Evolutionary conservation across 2,113 vertebrate genomes (phyloP).

Genomic region (Pelecanoides urinatrix): DNA sequence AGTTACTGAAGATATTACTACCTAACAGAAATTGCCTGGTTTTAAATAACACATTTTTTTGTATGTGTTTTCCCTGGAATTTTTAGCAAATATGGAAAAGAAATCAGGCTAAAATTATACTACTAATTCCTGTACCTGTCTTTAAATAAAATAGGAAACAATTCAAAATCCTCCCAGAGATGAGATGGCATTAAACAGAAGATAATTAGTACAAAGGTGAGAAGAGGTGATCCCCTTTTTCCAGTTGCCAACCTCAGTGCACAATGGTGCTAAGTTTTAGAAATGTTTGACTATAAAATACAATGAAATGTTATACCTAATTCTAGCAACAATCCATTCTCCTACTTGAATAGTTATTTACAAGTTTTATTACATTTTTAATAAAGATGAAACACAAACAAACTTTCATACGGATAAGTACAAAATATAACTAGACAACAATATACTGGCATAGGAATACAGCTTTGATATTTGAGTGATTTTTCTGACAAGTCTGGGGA

Average conservation of each 20-base stretch:
- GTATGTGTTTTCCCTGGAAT: background rate
- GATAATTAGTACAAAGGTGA: slow-evolving; percentile 10
- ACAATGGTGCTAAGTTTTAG: background rate
- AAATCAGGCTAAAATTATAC: background rate
- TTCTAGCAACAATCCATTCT: background rate
- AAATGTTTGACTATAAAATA: background rate
- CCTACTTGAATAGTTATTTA: background rate
- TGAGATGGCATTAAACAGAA: background rate
- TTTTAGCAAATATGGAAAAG: background rate
- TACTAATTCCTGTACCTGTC: background rate
- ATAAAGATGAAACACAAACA: background rate
- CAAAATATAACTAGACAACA: background rate
- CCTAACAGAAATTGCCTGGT: background rate
- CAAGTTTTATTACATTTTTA: background rate
- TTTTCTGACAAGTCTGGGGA: background rate
- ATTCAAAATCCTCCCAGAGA: background rate
- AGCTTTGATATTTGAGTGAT: background rate
- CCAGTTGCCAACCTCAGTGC: background rate
- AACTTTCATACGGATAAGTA: background rate
- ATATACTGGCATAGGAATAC: background rate
- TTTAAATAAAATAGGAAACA: background rate
- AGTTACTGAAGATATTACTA: background rate
- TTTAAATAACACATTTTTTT: background rate
- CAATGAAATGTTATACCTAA: background rate
- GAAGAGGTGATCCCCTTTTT: background rate